Conservation (phyloP, 2,888 invertebrate genomes). For the Drosophila dives region DNA sequence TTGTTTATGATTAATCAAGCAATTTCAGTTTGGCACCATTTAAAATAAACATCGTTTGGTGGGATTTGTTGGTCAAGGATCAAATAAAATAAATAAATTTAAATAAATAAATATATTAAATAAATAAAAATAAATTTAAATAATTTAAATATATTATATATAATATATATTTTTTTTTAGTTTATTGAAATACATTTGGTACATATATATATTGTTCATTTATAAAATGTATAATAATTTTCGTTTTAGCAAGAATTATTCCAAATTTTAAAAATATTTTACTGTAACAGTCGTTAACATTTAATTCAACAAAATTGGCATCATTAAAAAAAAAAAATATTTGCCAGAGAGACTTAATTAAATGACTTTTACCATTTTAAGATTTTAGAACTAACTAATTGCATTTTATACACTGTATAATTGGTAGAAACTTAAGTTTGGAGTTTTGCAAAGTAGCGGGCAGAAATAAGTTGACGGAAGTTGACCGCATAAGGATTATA, state of each 20-base stretch:
- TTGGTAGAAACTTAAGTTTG: not conserved
- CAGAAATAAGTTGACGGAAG: not conserved
- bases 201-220: too few species aligned
- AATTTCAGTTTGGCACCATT: conserved; percentile 53
- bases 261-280: not conserved
- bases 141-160: too few species aligned
- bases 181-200: too few species aligned
- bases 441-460: not conserved
- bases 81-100: too few species aligned
- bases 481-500: not conserved
- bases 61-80: conserved; percentile 24
- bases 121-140: too few species aligned
- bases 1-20: conserved; percentile 68
- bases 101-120: too few species aligned
- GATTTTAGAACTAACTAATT: not conserved
- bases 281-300: not conserved
- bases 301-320: not conserved
- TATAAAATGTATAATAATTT: not conserved
- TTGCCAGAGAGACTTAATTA: not conserved
- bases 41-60: conserved; percentile 21
- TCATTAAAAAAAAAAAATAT: not conserved
- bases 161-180: too few species aligned
- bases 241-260: not conserved
- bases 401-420: not conserved
- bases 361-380: not conserved